Evolutionary conservation across 2,113 vertebrate species (phyloP).

Genomic region (Onychostruthus taczanowskii): DNA sequence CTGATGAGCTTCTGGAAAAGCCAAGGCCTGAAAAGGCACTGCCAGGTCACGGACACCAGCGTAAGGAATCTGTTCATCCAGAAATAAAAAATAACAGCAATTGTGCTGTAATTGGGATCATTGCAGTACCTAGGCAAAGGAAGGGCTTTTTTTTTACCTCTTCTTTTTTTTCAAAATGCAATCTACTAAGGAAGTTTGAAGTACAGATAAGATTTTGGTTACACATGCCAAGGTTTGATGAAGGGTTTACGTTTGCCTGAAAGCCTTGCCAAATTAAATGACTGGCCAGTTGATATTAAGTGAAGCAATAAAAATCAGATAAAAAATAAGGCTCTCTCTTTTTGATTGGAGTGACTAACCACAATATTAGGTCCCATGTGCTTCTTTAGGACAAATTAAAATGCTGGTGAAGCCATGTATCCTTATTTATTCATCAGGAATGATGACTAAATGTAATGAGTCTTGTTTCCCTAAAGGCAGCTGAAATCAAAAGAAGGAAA

Average conservation of each 20-base stretch:
- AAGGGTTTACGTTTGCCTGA: background rate
- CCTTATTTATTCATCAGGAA: background rate
- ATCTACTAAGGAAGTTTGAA: background rate
- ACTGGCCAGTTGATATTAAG: background rate
- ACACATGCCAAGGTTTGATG: background rate
- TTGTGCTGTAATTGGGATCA: background rate
- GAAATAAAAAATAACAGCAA: background rate
- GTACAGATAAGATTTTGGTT: background rate
- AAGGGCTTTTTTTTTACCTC: no score
- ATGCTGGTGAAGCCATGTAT: background rate
- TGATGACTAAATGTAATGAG: background rate
- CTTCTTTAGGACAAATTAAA: background rate
- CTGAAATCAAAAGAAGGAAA: background rate
- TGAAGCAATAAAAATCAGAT: background rate
- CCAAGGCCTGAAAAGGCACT: background rate
- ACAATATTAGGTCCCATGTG: background rate
- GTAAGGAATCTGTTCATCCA: background rate
- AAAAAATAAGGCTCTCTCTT: background rate
- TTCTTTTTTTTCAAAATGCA: background rate
- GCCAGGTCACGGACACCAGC: rapidly evolving
- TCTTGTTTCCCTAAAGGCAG: background rate
- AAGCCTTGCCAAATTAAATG: background rate
- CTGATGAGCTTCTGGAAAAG: background rate
- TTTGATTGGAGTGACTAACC: background rate
- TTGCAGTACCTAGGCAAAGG: background rate